A percentile compares a stretch with the other conserved stretches of the same genome.
phyloP scores from a whole-genome alignment of 2,888 invertebrate genomes.

The Agrochola macilenta region DNA sequence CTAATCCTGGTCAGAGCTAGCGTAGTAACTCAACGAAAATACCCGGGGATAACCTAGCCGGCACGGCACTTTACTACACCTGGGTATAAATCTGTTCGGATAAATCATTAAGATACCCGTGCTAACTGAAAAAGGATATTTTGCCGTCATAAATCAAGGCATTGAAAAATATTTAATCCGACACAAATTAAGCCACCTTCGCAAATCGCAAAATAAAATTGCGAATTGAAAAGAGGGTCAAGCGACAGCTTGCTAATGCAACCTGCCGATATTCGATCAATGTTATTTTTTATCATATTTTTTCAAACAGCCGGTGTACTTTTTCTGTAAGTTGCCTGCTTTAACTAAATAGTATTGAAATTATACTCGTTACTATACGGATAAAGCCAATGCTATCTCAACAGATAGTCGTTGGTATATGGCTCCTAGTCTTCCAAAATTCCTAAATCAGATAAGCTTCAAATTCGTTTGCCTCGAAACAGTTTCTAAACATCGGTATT shows the following conservation, averaged over 20 bases:
- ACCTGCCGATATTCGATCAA: conserved; percentile 27
- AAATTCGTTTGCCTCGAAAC: conserved; percentile 19
- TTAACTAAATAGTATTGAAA: not conserved
- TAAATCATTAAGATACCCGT: conserved; percentile 58
- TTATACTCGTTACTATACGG: not conserved
- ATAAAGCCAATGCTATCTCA: not conserved
- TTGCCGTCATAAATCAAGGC: conserved; percentile 37
- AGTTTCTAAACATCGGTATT: conserved; percentile 10
- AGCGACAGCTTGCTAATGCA: conserved; percentile 39
- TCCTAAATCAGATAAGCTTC: conserved; percentile 19
- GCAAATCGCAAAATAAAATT: conserved; percentile 42
- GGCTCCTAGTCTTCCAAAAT: not conserved
- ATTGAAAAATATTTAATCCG: conserved; percentile 42
- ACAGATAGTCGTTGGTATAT: not conserved
- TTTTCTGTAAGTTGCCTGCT: not conserved
- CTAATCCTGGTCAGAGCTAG: conserved; percentile 74
- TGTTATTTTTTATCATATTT: conserved; percentile 15
- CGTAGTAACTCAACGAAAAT: conserved; percentile 77
- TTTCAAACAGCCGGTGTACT: not conserved
- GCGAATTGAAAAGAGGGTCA: conserved; percentile 41
- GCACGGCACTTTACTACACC: conserved; percentile 64
- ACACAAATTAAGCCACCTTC: conserved; percentile 40
- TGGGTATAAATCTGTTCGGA: conserved; percentile 61
- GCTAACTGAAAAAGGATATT: conserved; percentile 41
- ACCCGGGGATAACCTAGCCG: conserved; percentile 70